Evolutionary conservation across 2,888 invertebrate genomes (phyloP), one percentile per base, ranked within the genome.

Genomic region (Drosophila lacicola): DNA sequence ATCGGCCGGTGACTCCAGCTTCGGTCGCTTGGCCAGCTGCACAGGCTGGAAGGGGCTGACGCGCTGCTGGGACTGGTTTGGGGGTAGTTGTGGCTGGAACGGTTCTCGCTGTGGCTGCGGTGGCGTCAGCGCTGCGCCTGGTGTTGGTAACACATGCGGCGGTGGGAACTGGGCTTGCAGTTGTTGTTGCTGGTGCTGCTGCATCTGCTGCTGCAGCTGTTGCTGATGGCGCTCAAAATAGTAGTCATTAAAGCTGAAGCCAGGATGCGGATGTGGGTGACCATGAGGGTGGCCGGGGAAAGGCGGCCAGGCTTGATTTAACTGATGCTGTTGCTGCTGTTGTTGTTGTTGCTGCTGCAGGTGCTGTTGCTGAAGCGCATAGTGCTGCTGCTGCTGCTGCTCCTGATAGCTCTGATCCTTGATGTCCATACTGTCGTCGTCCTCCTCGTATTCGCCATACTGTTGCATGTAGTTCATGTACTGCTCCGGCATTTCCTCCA

Each of bases 371-470:
- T 88, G 87, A 17, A 87, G 56, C 0, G 83, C 82, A 42, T 79
- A 87, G 4, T 89, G 89, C 3, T 78, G 79, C 55, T 89, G 90
- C 46, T 82, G 88, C 13, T 87, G 83, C 29, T 90, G 90, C 46
- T 90, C 79, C 45, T 89, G 88, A 45, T 88, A 89, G 65, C 76
- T 80, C 21, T 82, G 81, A 11, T 86, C 80, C 70, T 78, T 78
- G 62, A 55, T 69, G 55, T 87, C 87, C 75, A 75, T 75, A 8
- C 88, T 88, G 29, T 92, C 92, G 0, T 91, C 91, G 4, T 91
- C 91, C 46, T 91, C 91, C 34, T 91, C 91, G 54, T 91, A 91
- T 45, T 91, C 91, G 5, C 90, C 90, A 50, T 91, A 90, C 57
- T 91, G 91, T 36, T 91, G 91, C 90, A 91, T 91, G 50, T 91